These are phyloP conservation scores for Melieria omissa DNA, from an alignment of 2,888 invertebrate species.

Conservation along the genomic window DNA sequence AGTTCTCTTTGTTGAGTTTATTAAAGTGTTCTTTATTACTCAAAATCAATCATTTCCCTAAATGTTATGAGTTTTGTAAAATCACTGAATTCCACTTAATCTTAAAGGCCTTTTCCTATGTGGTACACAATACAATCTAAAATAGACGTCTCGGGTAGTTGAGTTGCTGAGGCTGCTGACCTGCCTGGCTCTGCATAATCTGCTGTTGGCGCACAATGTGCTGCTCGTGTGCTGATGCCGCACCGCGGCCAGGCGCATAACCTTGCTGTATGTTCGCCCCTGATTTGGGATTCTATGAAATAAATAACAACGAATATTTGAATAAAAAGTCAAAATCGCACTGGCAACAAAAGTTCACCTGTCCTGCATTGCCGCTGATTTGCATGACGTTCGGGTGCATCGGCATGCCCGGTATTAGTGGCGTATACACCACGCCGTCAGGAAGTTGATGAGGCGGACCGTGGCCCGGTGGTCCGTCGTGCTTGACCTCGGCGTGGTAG, in stretches of 20 bases:
- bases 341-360: conserved; percentile 46
- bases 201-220: conserved; percentile 59
- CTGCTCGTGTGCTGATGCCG: conserved; percentile 53
- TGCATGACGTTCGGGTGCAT: conserved; percentile 64
- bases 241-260: conserved; percentile 78
- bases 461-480: conserved; percentile 56
- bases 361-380: conserved; percentile 56
- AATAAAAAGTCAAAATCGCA: conserved; percentile 2
- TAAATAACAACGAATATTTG: conserved; percentile 1
- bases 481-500: conserved; percentile 64
- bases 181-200: conserved; percentile 57
- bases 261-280: conserved; percentile 87
- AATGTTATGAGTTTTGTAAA: too few species aligned
- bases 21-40: too few species aligned
- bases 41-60: too few species aligned
- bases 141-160: conserved; percentile 60
- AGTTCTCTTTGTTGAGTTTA: not conserved
- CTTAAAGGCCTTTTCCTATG: not conserved
- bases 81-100: not conserved
- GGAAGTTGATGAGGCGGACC: conserved; percentile 58
- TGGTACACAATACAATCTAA: conserved; percentile 42
- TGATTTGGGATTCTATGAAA: conserved; percentile 74
- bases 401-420: conserved; percentile 60
- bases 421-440: conserved; percentile 63
- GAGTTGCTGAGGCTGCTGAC: conserved; percentile 56